Conservation (phyloP, 2,888 invertebrate genomes). For the Orthosia gracilis region DNA sequence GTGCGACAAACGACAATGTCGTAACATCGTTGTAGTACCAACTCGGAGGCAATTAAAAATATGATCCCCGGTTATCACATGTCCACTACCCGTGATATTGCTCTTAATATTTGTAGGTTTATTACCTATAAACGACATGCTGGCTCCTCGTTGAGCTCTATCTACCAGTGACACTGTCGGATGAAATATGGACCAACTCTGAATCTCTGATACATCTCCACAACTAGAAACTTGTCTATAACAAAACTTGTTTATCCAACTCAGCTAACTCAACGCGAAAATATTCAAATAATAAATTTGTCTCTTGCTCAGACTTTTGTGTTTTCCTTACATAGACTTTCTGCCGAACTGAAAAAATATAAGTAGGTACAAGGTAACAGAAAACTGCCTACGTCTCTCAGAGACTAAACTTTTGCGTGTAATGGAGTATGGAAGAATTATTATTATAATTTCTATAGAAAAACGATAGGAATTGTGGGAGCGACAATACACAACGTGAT, state of each 20-base stretch:
- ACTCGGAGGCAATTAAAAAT: slow-evolving; percentile 39
- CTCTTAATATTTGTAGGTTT: slow-evolving; percentile 50
- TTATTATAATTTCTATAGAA: slow-evolving; percentile 79
- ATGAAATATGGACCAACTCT: slow-evolving; percentile 45
- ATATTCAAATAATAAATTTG: slow-evolving; percentile 50
- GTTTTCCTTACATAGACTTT: slow-evolving; percentile 41
- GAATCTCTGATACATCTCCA: slow-evolving; percentile 31
- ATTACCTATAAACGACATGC: slow-evolving; percentile 47
- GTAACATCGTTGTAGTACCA: slow-evolving; percentile 4
- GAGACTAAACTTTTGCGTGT: slow-evolving; percentile 75
- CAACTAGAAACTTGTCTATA: slow-evolving; percentile 42
- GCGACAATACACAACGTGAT: slow-evolving; percentile 68
- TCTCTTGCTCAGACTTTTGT: slow-evolving; percentile 45
- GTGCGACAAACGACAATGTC: slow-evolving; percentile 11
- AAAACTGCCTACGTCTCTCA: slow-evolving; percentile 54
- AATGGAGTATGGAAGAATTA: slow-evolving; percentile 83
- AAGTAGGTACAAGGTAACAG: slow-evolving; percentile 53
- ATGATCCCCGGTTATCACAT: slow-evolving; percentile 33
- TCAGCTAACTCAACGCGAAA: slow-evolving; percentile 36
- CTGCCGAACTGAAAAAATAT: slow-evolving; percentile 44
- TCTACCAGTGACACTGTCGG: slow-evolving; percentile 15
- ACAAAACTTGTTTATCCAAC: slow-evolving; percentile 55
- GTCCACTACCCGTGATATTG: slow-evolving; percentile 27
- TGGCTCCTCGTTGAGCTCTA: slow-evolving; percentile 21
- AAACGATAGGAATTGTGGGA: slow-evolving; percentile 73